These are phyloP conservation scores for Drosophila picticornis DNA, from an alignment of 2,888 invertebrate genomes.

Conservation along the genomic window DNA sequence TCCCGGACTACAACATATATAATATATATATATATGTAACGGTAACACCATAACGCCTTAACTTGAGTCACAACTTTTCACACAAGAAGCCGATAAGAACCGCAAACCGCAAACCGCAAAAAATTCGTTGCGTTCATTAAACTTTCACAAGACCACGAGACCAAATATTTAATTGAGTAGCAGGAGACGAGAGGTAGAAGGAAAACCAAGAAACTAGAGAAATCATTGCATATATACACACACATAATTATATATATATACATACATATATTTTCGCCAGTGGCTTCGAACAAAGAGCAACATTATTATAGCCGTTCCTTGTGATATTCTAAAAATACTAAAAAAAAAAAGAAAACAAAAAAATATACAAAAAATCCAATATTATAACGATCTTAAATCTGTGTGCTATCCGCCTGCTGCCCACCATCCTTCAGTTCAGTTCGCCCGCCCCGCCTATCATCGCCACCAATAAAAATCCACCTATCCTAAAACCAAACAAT, in stretches of 20 bases:
- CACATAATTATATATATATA: not conserved
- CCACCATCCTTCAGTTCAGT: constrained; percentile 52
- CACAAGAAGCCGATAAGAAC: constrained; percentile 20
- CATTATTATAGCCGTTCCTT: constrained; percentile 44
- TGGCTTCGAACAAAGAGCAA: constrained; percentile 39
- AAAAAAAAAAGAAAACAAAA: not conserved
- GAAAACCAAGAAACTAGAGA: constrained; percentile 26
- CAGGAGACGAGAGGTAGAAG: constrained; percentile 23
- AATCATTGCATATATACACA: not conserved
- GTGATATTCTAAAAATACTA: constrained; percentile 57
- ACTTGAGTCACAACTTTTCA: constrained; percentile 71
- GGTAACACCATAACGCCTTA: constrained; percentile 74
- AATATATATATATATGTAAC: constrained; percentile 40
- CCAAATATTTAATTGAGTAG: constrained; percentile 55
- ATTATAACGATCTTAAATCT: constrained; percentile 32
- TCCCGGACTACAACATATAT: constrained; percentile 41
- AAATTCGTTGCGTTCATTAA: constrained; percentile 73
- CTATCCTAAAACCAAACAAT: constrained; percentile 30
- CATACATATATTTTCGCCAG: constrained; percentile 33
- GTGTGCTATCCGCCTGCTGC: constrained; percentile 50
- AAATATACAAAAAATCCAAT: not conserved
- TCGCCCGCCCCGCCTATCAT: constrained; percentile 54
- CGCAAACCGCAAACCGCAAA: constrained; percentile 35
- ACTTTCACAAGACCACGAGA: constrained; percentile 62
- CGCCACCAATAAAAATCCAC: constrained; percentile 56